Percentiles rank a stretch among this genome's conserved stretches.
Evolutionary conservation across 2,113 vertebrate genomes (phyloP).

Genomic region (Capricornis sumatraensis): DNA sequence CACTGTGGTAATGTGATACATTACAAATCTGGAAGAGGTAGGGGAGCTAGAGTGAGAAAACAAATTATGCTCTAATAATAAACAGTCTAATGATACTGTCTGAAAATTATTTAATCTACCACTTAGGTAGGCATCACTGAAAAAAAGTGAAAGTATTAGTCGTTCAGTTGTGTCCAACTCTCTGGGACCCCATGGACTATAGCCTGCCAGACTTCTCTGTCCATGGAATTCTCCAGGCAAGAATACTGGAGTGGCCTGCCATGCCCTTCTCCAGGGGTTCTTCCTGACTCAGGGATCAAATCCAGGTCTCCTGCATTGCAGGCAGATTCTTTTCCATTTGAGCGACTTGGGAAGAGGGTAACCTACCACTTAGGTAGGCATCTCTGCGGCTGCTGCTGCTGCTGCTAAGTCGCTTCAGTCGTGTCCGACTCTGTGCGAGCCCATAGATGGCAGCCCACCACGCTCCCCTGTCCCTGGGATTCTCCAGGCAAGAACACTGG

Average conservation of each 20-base stretch:
- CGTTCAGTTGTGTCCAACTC: neutral
- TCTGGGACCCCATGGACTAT: neutral
- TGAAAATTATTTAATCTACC: neutral
- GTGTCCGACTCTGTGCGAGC: too few relatives aligned
- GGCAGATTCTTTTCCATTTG: neutral
- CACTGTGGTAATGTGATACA: neutral
- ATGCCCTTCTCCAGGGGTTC: neutral
- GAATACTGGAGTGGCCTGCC: neutral
- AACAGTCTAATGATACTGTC: neutral
- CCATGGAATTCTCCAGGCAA: neutral
- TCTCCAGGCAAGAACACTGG: too few relatives aligned
- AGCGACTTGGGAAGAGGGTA: neutral
- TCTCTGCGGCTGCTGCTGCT: neutral
- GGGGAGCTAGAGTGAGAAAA: neutral
- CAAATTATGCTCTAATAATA: neutral
- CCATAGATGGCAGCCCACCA: too few relatives aligned
- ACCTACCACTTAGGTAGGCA: neutral
- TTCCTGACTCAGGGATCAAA: neutral
- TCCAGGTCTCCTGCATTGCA: neutral
- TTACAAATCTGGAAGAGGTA: neutral
- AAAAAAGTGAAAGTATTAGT: neutral
- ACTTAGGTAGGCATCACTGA: neutral
- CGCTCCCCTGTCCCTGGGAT: too few relatives aligned
- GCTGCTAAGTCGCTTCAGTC: too few relatives aligned
- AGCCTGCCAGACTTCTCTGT: neutral